phyloP scores from a whole-genome alignment of 2,888 invertebrate genomes.

The Eilema sororculum region DNA sequence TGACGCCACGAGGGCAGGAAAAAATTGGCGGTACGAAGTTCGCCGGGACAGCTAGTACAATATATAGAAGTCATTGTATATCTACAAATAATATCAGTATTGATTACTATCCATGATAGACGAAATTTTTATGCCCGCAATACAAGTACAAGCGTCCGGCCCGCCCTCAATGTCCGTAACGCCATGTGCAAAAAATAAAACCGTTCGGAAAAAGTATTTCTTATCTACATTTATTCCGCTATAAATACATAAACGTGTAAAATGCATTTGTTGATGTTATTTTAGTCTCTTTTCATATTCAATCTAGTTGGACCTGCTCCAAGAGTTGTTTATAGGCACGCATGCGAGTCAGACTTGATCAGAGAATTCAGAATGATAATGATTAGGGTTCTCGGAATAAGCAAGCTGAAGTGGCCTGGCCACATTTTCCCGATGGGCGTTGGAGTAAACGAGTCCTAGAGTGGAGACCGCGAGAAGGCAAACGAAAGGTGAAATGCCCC shows the following conservation, averaged over 20 bases:
- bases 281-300: constrained; percentile 46
- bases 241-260: constrained; percentile 43
- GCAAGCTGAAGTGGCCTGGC: too few species aligned
- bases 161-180: not conserved
- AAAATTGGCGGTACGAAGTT: too few species aligned
- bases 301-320: constrained; percentile 40
- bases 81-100: not conserved
- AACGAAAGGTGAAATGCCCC: too few species aligned
- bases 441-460: too few species aligned
- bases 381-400: constrained; percentile 15
- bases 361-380: constrained; percentile 16
- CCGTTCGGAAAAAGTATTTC: not conserved
- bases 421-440: too few species aligned
- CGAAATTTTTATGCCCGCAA: not conserved
- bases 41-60: too few species aligned
- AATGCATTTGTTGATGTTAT: constrained; percentile 39
- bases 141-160: too few species aligned
- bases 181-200: not conserved
- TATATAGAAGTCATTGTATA: too few species aligned
- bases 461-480: too few species aligned
- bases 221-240: constrained; percentile 15
- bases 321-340: constrained; percentile 40
- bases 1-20: too few species aligned
- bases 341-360: constrained; percentile 23
- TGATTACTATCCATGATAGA: not conserved